These are phyloP conservation scores for Phthorimaea operculella DNA, from an alignment of 1,140 invertebrate species.

Conservation along the genomic window DNA sequence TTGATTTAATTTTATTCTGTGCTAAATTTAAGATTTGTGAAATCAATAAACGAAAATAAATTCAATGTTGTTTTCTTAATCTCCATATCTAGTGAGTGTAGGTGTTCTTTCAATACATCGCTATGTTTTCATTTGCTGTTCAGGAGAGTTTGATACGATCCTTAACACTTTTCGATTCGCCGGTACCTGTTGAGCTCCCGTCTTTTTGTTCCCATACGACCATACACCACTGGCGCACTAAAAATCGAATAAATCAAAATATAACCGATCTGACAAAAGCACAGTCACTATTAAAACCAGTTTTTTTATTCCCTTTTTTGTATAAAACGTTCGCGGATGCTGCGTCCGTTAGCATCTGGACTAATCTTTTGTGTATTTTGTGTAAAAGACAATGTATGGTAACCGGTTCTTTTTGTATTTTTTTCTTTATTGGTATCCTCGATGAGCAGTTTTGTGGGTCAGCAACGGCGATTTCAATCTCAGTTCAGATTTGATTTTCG, in stretches of 20 bases:
- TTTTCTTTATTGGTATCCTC: conserved; percentile 15
- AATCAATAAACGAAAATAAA: too few species aligned
- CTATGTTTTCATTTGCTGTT: too few species aligned
- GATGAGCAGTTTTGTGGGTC: conserved; percentile 40
- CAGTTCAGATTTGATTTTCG: conserved; percentile 17
- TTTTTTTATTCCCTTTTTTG: conserved; percentile 35
- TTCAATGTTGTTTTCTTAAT: too few species aligned
- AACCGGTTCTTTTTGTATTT: conserved; percentile 51
- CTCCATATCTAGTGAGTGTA: too few species aligned
- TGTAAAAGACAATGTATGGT: conserved; percentile 45
- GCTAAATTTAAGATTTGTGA: too few species aligned
- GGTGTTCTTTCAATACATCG: too few species aligned
- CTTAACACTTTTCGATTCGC: conserved; percentile 21
- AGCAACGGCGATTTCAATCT: conserved; percentile 34
- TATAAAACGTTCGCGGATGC: conserved; percentile 32
- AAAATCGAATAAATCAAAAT: conserved; percentile 68
- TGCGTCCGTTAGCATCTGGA: conserved; percentile 60
- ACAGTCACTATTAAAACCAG: conserved; percentile 56
- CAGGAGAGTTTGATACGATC: too few species aligned
- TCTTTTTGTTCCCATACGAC: conserved; percentile 52
- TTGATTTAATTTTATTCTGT: too few species aligned
- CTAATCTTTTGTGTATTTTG: conserved; percentile 36
- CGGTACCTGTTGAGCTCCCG: conserved; percentile 56
- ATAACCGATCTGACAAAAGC: conserved; percentile 59
- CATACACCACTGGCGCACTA: conserved; percentile 42